phyloP scores from a whole-genome alignment of 1,140 invertebrate genomes.

The Cepaea nemoralis region DNA sequence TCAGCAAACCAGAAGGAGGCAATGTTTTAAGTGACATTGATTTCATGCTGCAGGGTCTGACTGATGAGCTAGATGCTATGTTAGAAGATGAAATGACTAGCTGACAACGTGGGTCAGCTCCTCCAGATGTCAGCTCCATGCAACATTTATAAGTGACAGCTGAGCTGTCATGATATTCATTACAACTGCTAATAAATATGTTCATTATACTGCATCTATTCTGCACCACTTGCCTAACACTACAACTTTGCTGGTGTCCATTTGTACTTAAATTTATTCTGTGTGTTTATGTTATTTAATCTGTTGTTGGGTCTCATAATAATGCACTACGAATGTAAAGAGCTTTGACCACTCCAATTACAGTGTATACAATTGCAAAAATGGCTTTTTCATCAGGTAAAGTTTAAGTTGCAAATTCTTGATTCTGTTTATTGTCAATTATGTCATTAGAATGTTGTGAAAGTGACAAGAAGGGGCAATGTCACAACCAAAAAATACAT shows the following conservation, averaged over 20 bases:
- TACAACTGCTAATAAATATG: background rate
- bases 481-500: no score
- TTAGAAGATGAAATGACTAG: slow-evolving; percentile 52
- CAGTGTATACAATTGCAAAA: no score
- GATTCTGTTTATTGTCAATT: no score
- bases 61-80: slow-evolving; percentile 70
- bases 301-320: no score
- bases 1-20: slow-evolving; percentile 65
- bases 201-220: background rate
- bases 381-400: no score
- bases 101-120: slow-evolving; percentile 16
- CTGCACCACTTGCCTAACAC: background rate
- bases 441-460: no score
- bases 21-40: slow-evolving; percentile 97
- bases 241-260: background rate
- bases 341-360: no score
- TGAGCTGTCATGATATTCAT: background rate
- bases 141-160: background rate
- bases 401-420: no score
- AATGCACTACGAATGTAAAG: no score
- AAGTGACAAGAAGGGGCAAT: no score
- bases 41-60: slow-evolving; percentile 77
- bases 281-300: no score
- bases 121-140: background rate
- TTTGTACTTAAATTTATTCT: no score